Conservation (phyloP, 2,113 vertebrate species). For the Scytalopus superciliaris region DNA sequence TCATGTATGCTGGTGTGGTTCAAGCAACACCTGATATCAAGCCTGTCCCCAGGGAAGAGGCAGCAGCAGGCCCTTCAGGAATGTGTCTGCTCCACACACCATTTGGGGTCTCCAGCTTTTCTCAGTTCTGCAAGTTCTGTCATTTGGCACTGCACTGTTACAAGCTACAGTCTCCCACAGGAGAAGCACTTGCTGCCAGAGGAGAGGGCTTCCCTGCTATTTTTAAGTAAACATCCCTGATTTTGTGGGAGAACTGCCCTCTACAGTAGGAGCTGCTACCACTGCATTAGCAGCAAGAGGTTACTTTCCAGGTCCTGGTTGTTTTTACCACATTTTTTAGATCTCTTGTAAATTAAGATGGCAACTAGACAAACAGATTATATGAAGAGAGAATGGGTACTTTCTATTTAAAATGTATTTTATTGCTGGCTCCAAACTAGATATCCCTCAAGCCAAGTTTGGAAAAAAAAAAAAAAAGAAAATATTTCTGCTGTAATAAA, state of each 20-base stretch:
- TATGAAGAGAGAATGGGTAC: neutral
- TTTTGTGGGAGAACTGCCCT: neutral
- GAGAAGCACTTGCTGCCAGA: neutral
- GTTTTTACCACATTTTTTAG: neutral
- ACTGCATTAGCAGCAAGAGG: neutral
- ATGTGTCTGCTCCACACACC: neutral
- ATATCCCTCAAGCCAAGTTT: neutral
- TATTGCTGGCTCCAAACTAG: neutral
- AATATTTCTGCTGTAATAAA: neutral
- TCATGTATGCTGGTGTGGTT: rapidly evolving
- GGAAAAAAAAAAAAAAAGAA: neutral
- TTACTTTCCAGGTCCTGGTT: neutral
- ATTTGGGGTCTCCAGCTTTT: rapidly evolving
- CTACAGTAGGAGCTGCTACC: neutral
- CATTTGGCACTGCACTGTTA: neutral
- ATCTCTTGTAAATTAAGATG: neutral
- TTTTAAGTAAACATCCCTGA: neutral
- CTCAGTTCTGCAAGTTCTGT: neutral
- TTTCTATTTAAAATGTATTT: neutral
- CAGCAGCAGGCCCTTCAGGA: neutral
- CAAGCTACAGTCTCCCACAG: neutral
- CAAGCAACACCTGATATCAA: neutral
- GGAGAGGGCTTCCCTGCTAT: neutral
- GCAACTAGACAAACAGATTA: neutral
- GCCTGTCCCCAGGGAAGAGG: neutral